Base-by-base conservation (phyloP, 2,888 invertebrate species). In the Carabus problematicus region DNA sequence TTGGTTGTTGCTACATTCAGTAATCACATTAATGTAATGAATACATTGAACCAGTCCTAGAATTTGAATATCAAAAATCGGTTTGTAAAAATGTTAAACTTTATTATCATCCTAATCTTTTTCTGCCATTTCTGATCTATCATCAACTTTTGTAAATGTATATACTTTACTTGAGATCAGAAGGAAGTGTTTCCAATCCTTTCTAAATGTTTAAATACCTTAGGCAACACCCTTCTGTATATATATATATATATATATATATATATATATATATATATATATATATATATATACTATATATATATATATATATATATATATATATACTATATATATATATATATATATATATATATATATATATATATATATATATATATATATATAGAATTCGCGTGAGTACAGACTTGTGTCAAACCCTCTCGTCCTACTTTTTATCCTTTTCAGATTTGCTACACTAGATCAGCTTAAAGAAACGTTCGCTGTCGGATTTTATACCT, bases 261-360 rank as follows among this genome's bases (percentile, higher is more conserved):
- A 49, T 49, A 49, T 11, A 49, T 49, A 11, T 49, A 49, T 49
- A 49, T 49, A 49, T 49, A 11, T 49, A 49, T 49, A 11, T 49
- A 49, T 11, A 49, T 11, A 49, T 49, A 11, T 49, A 49, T 12
- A 12, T 49, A 8, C 12, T 8, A n/a, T n/a, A n/a, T n/a, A n/a
- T n/a, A n/a, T n/a, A n/a, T n/a, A n/a, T n/a, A n/a, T n/a, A n/a
- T n/a, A n/a, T n/a, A n/a, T n/a, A n/a, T n/a, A n/a, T n/a, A n/a
- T n/a, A n/a, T n/a, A n/a, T n/a, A n/a, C n/a, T n/a, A n/a, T n/a
- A n/a, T n/a, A n/a, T n/a, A n/a, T n/a, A n/a, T n/a, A n/a, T n/a
- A n/a, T n/a, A n/a, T 49, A 49, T 49, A 11, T 49, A 49, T 11
- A 49, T 11, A 49, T 49, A 49, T 11, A 49, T 49, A 11, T 49